Evolutionary conservation across 2,888 invertebrate genomes (phyloP).

Genomic region (Sinohyriopsis cumingii): DNA sequence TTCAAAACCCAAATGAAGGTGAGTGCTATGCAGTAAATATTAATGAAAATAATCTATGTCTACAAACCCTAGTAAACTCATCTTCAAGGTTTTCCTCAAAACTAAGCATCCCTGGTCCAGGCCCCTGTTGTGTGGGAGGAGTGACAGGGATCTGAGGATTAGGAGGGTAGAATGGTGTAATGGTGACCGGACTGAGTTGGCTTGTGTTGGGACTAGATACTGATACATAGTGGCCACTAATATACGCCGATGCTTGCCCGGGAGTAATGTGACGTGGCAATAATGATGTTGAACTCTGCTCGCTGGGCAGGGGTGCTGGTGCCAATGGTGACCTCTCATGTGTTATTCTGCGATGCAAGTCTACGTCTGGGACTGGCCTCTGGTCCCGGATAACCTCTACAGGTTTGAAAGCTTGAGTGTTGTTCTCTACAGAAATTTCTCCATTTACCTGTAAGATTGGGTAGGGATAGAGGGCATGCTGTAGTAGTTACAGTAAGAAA

Average conservation of each 20-base stretch:
- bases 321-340: neutral
- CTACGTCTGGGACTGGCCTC: conserved; percentile 40
- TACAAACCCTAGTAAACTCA: conserved; percentile 68
- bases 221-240: conserved; percentile 1
- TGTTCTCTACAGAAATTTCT: conserved; percentile 47
- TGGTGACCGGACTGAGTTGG: conserved; percentile 16
- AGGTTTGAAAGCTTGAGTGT: conserved; percentile 49
- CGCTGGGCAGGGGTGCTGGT: neutral
- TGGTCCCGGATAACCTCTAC: conserved; percentile 58
- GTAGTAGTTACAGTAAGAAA: neutral
- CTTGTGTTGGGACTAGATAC: conserved; percentile 4
- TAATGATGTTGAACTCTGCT: conserved; percentile 1
- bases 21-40: neutral
- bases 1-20: neutral
- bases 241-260: neutral
- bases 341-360: conserved; percentile 6
- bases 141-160: conserved; percentile 30
- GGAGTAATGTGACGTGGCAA: conserved; percentile 5
- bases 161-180: conserved; percentile 22
- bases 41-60: neutral
- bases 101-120: conserved; percentile 25
- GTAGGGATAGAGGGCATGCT: neutral
- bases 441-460: conserved; percentile 8
- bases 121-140: conserved; percentile 41
- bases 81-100: conserved; percentile 40